Evolutionary conservation across 2,888 invertebrate species (phyloP).

Genomic region (Apamea sordens): DNA sequence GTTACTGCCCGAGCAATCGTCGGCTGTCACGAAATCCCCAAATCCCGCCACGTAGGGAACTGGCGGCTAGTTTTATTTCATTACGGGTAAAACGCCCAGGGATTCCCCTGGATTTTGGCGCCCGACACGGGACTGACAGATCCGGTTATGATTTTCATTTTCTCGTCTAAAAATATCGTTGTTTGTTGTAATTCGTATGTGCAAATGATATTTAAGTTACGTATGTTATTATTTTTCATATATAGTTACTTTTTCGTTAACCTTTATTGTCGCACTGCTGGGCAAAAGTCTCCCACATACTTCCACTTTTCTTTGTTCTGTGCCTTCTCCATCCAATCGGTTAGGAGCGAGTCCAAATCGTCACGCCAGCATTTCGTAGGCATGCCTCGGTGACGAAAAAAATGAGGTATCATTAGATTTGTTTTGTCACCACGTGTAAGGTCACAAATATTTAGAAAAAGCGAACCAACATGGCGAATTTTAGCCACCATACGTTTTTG

Average conservation of each 20-base stretch:
- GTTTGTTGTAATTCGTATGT: slow-evolving; percentile 41
- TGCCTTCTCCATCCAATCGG: no score
- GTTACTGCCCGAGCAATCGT: slow-evolving; percentile 71
- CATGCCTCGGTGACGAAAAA: no score
- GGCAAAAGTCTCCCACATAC: no score
- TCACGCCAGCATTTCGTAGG: no score
- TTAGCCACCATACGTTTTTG: no score
- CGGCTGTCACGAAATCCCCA: slow-evolving; percentile 72
- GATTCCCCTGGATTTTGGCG: slow-evolving; percentile 70
- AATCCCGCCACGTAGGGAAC: slow-evolving; percentile 73
- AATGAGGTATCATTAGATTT: no score
- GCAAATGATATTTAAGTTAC: slow-evolving; percentile 24
- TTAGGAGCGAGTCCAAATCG: no score
- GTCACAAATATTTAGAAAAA: no score
- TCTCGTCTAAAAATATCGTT: slow-evolving; percentile 53
- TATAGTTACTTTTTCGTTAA: not conserved
- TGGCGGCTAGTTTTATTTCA: slow-evolving; percentile 78
- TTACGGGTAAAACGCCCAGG: slow-evolving; percentile 71
- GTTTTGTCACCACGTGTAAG: no score
- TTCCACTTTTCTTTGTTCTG: no score
- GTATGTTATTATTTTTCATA: not conserved
- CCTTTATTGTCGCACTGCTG: no score
- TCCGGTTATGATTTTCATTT: slow-evolving; percentile 69
- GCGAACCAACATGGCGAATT: no score
- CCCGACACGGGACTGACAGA: slow-evolving; percentile 68